Percentiles rank a stretch among this genome's conserved stretches.
Evolutionary conservation across 1,140 invertebrate genomes (phyloP).

Genomic region (Orchesella cincta): DNA sequence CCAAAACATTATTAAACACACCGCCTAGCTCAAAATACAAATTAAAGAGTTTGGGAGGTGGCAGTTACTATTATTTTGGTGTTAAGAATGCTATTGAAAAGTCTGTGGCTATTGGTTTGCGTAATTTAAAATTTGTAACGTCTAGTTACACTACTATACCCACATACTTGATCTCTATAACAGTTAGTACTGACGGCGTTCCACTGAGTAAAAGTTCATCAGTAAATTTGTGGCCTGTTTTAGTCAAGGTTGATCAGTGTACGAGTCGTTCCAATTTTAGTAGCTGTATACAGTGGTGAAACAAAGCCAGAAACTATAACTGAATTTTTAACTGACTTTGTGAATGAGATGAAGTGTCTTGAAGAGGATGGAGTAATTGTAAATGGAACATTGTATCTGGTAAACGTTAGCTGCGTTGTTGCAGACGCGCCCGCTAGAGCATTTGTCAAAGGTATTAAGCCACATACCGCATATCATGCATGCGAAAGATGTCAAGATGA

Average conservation of each 20-base stretch:
- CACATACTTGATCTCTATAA: neutral
- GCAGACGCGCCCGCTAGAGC: constrained; percentile 28
- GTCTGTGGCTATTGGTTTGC: neutral
- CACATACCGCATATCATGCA: constrained; percentile 10
- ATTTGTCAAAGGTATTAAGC: constrained; percentile 16
- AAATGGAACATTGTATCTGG: neutral
- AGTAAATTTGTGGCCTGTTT: neutral
- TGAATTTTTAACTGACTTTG: constrained; percentile 1
- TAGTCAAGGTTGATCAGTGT: neutral
- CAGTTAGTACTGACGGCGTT: neutral
- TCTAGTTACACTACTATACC: neutral
- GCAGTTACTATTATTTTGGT: neutral
- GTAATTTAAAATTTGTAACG: neutral
- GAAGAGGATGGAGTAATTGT: neutral
- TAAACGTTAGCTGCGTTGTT: constrained; percentile 11
- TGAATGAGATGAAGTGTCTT: constrained; percentile 33
- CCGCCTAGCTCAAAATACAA: neutral
- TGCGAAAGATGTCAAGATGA: constrained; percentile 6
- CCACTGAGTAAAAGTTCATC: no score
- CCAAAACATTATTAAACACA: neutral
- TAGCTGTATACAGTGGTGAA: constrained; percentile 16
- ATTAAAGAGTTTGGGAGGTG: neutral
- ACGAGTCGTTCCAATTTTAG: neutral
- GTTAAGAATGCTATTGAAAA: no score
- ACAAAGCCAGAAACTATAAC: constrained; percentile 6